A percentile compares a stretch with the other conserved stretches of the same genome.
Conservation (phyloP, 1,140 invertebrate genomes). For the Nasonia vitripennis region DNA sequence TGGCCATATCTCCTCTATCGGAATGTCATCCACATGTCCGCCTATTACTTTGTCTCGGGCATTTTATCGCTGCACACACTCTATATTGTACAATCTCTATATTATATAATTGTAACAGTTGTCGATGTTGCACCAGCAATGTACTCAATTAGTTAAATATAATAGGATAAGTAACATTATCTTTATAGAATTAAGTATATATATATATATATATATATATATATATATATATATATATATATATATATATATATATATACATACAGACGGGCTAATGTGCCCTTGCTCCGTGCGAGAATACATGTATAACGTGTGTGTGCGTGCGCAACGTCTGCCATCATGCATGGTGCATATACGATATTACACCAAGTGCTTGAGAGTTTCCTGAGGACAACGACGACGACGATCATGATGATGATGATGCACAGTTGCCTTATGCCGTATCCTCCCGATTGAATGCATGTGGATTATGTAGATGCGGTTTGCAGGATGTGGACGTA, state of each 20-base stretch:
- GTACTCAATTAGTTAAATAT: background rate
- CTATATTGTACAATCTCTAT: background rate
- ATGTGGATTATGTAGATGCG: constrained; percentile 39
- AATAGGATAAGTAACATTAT: no score
- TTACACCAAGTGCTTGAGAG: background rate
- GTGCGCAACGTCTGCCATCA: background rate
- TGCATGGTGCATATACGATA: constrained; percentile 8
- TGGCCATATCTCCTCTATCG: background rate
- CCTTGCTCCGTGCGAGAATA: background rate
- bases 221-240: background rate
- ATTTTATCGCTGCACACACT: constrained; percentile 9
- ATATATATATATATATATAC: no score
- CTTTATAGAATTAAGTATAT: no score
- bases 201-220: no score
- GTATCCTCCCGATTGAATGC: constrained; percentile 30
- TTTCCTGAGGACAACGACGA: constrained; percentile 19
- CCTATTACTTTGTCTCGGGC: background rate
- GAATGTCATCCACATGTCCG: constrained; percentile 27
- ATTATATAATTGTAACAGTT: background rate
- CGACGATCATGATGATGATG: constrained; percentile 11
- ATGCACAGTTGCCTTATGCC: background rate
- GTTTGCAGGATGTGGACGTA: constrained; percentile 4
- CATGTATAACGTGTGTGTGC: background rate
- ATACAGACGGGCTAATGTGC: background rate
- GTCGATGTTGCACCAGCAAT: constrained; percentile 4